Evolutionary conservation across 2,888 invertebrate genomes (phyloP).

Genomic region (Leptarthrus brevirostris): DNA sequence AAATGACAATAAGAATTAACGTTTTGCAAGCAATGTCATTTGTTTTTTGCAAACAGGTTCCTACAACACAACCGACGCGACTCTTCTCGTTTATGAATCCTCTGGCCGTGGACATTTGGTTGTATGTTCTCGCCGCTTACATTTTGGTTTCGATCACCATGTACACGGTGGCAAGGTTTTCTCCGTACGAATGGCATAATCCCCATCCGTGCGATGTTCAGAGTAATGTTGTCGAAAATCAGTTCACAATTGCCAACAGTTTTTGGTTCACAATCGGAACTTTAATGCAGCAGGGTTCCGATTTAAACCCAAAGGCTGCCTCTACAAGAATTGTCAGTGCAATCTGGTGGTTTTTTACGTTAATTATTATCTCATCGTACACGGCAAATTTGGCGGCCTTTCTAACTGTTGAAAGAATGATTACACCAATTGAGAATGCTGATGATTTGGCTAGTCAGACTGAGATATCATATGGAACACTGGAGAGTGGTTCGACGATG

Average conservation of each 20-base stretch:
- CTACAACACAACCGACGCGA: conserved; percentile 76
- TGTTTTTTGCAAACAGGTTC: conserved; percentile 69
- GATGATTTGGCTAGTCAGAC: conserved; percentile 87
- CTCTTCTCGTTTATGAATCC: conserved; percentile 90
- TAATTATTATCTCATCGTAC: conserved; percentile 91
- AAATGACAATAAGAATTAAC: background rate
- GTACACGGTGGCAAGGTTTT: conserved; percentile 83
- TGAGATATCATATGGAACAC: conserved; percentile 85
- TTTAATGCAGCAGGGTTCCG: conserved; percentile 86
- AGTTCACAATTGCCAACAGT: conserved; percentile 84
- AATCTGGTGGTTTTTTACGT: conserved; percentile 93
- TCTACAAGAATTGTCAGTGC: conserved; percentile 84
- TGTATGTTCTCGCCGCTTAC: conserved; percentile 84
- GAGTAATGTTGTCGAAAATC: conserved; percentile 75
- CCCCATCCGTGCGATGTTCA: conserved; percentile 75
- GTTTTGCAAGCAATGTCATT: background rate
- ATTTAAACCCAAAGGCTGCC: conserved; percentile 76
- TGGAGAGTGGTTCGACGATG: conserved; percentile 87
- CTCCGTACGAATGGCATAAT: conserved; percentile 84
- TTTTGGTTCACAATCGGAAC: conserved; percentile 93
- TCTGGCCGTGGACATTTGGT: conserved; percentile 86
- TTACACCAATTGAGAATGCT: conserved; percentile 85
- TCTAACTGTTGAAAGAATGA: conserved; percentile 89
- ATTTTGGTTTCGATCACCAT: conserved; percentile 81
- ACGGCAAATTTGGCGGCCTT: conserved; percentile 94